Evolutionary conservation across 1,140 invertebrate genomes (phyloP).

Genomic region (Eriosoma lanigerum): DNA sequence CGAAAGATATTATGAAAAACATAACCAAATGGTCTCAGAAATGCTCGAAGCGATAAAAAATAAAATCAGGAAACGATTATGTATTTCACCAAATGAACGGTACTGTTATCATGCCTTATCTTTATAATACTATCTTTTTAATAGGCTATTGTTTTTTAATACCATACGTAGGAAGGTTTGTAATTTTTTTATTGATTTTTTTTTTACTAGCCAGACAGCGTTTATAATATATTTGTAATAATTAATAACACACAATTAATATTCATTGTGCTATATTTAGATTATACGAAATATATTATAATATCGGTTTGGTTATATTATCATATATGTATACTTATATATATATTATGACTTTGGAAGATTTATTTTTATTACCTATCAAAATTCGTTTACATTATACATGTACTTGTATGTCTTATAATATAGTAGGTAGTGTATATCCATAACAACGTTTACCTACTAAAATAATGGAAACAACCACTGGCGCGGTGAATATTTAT

Average conservation of each 20-base stretch:
- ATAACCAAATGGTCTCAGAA: constrained; percentile 1
- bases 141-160: constrained; percentile 40
- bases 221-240: neutral
- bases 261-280: neutral
- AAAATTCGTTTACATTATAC: too few species aligned
- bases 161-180: neutral
- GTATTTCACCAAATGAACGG: neutral
- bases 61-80: neutral
- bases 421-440: too few species aligned
- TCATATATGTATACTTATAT: too few species aligned
- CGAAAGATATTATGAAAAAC: constrained; percentile 6
- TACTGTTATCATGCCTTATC: constrained; percentile 23
- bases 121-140: constrained; percentile 3
- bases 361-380: too few species aligned
- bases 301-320: too few species aligned
- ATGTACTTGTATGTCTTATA: too few species aligned
- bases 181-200: constrained; percentile 7
- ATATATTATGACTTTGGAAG: too few species aligned
- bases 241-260: neutral
- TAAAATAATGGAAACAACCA: too few species aligned
- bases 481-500: too few species aligned
- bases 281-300: neutral
- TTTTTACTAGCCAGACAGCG: neutral
- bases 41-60: constrained; percentile 6
- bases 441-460: too few species aligned